These are phyloP conservation scores for Steatornis caripensis DNA, from an alignment of 2,113 vertebrate species.

Conservation along the genomic window DNA sequence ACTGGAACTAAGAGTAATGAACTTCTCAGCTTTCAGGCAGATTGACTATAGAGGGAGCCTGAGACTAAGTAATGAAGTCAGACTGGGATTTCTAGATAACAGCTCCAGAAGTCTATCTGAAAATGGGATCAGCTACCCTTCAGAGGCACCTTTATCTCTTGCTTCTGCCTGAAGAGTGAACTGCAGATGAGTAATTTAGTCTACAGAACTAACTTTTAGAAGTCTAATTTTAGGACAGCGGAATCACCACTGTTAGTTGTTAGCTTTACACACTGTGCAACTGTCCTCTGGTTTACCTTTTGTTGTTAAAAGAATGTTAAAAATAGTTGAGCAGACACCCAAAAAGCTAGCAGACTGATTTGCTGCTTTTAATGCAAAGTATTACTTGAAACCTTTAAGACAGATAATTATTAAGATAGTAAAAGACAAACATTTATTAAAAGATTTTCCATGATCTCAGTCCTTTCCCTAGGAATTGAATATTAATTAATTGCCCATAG, in stretches of 20 bases:
- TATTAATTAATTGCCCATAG: background rate
- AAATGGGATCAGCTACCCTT: background rate
- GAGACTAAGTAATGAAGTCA: background rate
- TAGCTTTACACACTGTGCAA: background rate
- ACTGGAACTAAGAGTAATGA: background rate
- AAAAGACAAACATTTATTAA: background rate
- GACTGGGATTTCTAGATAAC: background rate
- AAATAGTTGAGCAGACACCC: background rate
- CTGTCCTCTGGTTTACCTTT: background rate
- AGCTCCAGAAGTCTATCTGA: background rate
- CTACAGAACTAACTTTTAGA: background rate
- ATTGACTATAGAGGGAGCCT: conserved; percentile 10
- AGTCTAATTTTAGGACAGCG: background rate
- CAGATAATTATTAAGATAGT: background rate
- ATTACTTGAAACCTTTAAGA: background rate
- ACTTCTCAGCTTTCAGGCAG: background rate
- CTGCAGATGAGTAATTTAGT: background rate
- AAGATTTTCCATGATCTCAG: background rate
- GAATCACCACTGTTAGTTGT: background rate
- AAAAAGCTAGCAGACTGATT: background rate
- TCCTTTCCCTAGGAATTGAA: background rate
- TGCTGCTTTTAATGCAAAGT: background rate
- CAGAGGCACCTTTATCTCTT: background rate
- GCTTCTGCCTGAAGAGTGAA: background rate
- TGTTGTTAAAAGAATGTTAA: background rate